These are phyloP conservation scores for Thelaira solivaga DNA, from an alignment of 2,888 invertebrate genomes.

Conservation along the genomic window DNA sequence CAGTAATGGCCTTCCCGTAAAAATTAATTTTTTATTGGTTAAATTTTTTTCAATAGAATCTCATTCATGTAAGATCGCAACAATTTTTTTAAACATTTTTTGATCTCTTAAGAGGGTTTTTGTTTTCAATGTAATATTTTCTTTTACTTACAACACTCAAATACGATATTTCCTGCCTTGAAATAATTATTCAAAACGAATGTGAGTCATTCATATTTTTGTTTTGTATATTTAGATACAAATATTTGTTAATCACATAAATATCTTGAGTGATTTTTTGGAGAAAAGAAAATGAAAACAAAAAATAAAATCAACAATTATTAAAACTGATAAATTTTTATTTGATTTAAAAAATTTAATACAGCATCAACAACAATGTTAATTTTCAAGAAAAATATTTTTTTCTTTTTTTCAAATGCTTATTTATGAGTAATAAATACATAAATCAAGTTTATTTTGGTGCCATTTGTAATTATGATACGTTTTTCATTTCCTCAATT, in stretches of 20 bases:
- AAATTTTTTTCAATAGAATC: no score
- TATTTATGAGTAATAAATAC: no score
- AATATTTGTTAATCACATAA: neutral
- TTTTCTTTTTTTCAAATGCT: neutral
- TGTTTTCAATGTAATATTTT: neutral
- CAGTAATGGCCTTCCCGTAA: no score
- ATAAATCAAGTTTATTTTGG: neutral
- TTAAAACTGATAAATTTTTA: neutral
- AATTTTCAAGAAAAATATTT: neutral
- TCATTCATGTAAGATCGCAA: no score
- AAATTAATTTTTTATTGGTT: no score
- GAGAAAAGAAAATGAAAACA: neutral
- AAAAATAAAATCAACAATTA: neutral
- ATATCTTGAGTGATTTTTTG: neutral
- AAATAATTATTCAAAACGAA: conserved; percentile 48
- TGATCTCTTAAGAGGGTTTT: neutral
- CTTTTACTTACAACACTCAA: conserved; percentile 7
- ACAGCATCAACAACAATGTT: no score
- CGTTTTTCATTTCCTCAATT: neutral
- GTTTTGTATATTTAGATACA: conserved; percentile 18
- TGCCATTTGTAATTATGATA: no score
- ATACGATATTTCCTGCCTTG: conserved; percentile 49
- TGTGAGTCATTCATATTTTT: conserved; percentile 44
- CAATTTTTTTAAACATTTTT: conserved; percentile 14
- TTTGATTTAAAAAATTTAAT: no score